phyloP scores from a whole-genome alignment of 2,797 vertebrate species.

The Varecia variegata region DNA sequence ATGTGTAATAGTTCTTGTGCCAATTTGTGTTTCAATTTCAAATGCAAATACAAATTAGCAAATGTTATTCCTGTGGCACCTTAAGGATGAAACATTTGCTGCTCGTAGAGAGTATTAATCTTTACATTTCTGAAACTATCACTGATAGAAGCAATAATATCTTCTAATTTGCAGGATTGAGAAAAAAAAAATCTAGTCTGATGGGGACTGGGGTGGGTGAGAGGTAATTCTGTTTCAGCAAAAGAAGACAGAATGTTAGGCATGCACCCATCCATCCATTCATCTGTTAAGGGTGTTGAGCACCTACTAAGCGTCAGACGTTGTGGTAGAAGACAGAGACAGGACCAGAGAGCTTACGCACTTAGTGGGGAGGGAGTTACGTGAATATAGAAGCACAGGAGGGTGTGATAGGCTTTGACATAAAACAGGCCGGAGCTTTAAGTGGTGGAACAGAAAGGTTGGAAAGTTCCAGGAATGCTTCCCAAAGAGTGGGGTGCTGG shows the following conservation, averaged over 20 bases:
- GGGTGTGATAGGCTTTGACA: background rate
- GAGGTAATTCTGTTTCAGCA: background rate
- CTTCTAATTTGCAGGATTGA: background rate
- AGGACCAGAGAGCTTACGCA: background rate
- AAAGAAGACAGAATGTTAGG: background rate
- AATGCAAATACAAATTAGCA: conserved; percentile 81
- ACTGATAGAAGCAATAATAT: conserved; percentile 43
- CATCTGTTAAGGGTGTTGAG: background rate
- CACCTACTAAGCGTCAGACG: background rate
- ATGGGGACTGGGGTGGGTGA: background rate
- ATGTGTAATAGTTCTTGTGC: conserved; percentile 82
- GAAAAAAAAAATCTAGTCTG: conserved; percentile 23
- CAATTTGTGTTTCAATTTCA: conserved; percentile 81
- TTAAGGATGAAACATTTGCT: conserved; percentile 67
- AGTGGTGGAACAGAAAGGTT: background rate
- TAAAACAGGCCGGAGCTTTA: background rate
- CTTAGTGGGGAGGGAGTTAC: background rate
- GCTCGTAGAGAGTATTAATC: conserved; percentile 62
- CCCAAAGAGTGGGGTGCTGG: background rate
- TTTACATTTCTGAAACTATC: conserved; percentile 50
- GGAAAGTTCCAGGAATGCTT: background rate
- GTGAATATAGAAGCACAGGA: background rate
- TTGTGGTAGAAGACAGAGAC: background rate
- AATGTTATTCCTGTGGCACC: conserved; percentile 74
- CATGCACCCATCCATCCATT: background rate